Percentiles rank a stretch among this genome's conserved stretches.
Conservation (phyloP, 1,140 invertebrate genomes). For the Aleiodes sp. region DNA sequence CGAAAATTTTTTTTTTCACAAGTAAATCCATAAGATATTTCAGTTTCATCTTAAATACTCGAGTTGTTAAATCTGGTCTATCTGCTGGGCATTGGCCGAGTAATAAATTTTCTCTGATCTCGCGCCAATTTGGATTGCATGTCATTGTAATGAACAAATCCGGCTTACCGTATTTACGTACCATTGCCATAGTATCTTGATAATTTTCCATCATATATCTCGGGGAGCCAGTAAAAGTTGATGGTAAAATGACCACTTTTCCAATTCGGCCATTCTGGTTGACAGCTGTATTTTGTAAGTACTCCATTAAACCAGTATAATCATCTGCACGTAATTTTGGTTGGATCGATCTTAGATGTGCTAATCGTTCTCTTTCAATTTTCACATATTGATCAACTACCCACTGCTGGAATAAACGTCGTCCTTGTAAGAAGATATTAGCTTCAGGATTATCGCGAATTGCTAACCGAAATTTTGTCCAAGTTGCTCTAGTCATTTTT, state of each 20-base stretch:
- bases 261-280: neutral
- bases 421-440: neutral
- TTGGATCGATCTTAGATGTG: neutral
- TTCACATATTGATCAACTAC: constrained; percentile 15
- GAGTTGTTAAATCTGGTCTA: constrained; percentile 45
- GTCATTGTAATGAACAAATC: too few species aligned
- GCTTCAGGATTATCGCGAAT: neutral
- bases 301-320: neutral
- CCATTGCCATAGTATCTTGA: constrained; percentile 56
- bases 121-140: too few species aligned
- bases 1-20: neutral
- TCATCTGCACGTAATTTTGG: neutral
- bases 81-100: too few species aligned
- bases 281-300: neutral
- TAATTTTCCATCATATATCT: constrained; percentile 54
- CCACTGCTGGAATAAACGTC: constrained; percentile 9
- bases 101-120: too few species aligned
- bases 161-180: too few species aligned
- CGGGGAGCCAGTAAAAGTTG: constrained; percentile 38
- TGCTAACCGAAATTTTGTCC: neutral
- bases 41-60: neutral
- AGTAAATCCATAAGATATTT: neutral
- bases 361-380: constrained; percentile 3
- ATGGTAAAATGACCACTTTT: neutral
- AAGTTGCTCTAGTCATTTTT: neutral